A percentile compares a stretch with the other conserved stretches of the same genome.
Evolutionary conservation across 2,113 vertebrate species (phyloP).

Genomic region (Cyprinus carpio): DNA sequence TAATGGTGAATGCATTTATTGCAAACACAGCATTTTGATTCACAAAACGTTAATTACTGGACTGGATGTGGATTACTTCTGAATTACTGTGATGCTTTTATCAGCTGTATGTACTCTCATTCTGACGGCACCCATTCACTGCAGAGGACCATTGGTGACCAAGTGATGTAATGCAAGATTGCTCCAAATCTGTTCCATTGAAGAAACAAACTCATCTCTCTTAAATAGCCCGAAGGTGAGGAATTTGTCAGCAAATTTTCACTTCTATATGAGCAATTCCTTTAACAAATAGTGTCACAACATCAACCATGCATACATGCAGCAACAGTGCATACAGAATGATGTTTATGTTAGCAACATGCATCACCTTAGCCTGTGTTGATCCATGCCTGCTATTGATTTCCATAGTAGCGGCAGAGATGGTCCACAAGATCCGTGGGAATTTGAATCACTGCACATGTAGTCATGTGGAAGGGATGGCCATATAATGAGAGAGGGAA

Average conservation of each 20-base stretch:
- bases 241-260: too few species aligned
- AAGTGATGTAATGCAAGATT: not conserved
- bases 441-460: slow-evolving; percentile 45
- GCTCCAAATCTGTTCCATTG: not conserved
- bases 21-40: not conserved
- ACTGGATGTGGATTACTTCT: not conserved
- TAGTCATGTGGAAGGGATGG: slow-evolving; percentile 10
- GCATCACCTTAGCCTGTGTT: not conserved
- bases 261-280: not conserved
- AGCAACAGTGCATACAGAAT: not conserved
- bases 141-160: not conserved
- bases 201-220: not conserved
- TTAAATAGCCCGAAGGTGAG: not conserved
- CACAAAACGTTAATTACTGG: too few species aligned
- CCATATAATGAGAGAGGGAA: slow-evolving; percentile 40
- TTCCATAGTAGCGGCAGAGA: not conserved
- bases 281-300: not conserved
- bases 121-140: not conserved
- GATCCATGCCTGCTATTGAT: slow-evolving; percentile 21
- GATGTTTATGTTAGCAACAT: not conserved
- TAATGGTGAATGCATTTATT: not conserved
- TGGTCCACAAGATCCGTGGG: slow-evolving; percentile 13
- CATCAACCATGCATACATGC: not conserved
- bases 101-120: not conserved
- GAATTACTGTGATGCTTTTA: not conserved